These are phyloP conservation scores for Manis pentadactyla DNA, from an alignment of 2,797 vertebrate genomes.

Conservation along the genomic window DNA sequence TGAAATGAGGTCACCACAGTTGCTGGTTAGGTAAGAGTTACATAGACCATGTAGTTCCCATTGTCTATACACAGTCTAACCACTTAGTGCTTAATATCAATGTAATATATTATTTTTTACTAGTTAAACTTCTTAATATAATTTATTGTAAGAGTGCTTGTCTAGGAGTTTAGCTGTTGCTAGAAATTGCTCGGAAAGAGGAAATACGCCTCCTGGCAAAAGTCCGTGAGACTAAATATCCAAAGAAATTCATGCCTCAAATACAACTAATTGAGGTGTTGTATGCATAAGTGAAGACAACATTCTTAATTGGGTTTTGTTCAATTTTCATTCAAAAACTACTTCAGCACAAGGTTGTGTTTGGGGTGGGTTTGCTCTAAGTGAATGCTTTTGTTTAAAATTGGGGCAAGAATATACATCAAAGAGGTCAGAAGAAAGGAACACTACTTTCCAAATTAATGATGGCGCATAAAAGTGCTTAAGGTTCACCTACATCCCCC, in stretches of 20 bases:
- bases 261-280: constrained; percentile 61
- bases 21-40: neutral
- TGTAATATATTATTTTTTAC: constrained; percentile 67
- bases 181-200: constrained; percentile 34
- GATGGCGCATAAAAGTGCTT: neutral
- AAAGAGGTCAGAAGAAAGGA: neutral
- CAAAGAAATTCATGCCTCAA: constrained; percentile 55
- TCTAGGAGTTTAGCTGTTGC: constrained; percentile 60
- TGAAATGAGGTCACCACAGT: neutral
- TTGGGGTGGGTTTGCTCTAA: neutral
- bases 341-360: neutral
- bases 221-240: constrained; percentile 67
- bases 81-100: constrained; percentile 59
- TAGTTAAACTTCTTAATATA: constrained; percentile 73
- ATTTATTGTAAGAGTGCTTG: constrained; percentile 59
- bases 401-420: neutral
- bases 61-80: constrained; percentile 30
- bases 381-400: neutral
- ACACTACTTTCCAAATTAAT: neutral
- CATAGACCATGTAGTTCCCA: neutral
- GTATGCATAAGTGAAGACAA: constrained; percentile 60
- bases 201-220: constrained; percentile 65
- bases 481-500: neutral
- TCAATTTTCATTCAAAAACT: constrained; percentile 39
- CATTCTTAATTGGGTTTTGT: constrained; percentile 60